Conservation (phyloP, 37 sponge, comb jelly and placozoan genomes). For the Aplysina aerophoba region DNA sequence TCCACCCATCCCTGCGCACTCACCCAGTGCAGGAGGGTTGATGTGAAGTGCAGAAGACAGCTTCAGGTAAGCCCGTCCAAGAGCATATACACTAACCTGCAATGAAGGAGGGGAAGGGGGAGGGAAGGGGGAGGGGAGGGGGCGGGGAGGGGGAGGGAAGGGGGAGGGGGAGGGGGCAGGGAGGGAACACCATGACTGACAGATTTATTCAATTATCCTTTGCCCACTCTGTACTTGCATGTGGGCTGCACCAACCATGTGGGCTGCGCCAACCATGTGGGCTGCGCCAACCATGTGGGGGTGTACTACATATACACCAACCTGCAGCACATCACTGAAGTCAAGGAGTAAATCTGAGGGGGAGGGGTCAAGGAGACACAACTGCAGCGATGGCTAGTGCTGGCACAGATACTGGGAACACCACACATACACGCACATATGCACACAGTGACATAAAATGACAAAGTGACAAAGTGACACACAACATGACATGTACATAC, state of each 20-base stretch:
- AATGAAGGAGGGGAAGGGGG: background rate
- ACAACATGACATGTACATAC: too few relatives aligned
- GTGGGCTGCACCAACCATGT: too few relatives aligned
- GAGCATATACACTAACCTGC: conserved; percentile 91
- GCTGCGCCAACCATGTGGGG: background rate
- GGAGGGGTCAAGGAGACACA: conserved; percentile 13
- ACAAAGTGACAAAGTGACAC: too few relatives aligned
- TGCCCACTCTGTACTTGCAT: background rate
- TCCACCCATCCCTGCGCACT: too few relatives aligned
- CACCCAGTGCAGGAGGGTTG: conserved; percentile 92
- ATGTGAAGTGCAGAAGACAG: conserved; percentile 92
- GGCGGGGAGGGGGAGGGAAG: too few relatives aligned
- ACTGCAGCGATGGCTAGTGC: background rate
- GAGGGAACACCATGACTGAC: background rate
- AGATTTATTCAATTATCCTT: background rate
- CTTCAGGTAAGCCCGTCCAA: conserved; percentile 89
- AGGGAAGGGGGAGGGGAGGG: too few relatives aligned
- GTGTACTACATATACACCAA: conserved; percentile 24
- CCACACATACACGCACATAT: background rate
- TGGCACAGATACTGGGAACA: background rate
- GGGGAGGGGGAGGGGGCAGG: too few relatives aligned
- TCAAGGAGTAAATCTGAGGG: conserved; percentile 82
- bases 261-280: too few relatives aligned
- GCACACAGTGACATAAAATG: too few relatives aligned
- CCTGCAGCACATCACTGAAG: conserved; percentile 96